These are phyloP conservation scores for Molossus alvarezi DNA, from an alignment of 2,797 vertebrate genomes.

Conservation along the genomic window DNA sequence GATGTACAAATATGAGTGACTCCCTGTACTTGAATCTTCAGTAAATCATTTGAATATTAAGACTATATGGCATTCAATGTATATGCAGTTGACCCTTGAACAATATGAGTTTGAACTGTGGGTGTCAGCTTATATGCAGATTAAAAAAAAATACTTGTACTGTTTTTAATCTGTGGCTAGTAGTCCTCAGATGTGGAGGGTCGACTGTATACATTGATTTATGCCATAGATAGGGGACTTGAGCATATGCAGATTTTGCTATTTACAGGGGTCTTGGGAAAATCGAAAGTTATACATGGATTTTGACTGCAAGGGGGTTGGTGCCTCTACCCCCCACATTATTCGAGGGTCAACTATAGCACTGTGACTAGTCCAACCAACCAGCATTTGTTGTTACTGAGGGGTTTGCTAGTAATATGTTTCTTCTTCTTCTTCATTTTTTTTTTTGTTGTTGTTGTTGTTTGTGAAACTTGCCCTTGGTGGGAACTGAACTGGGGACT, in stretches of 20 bases:
- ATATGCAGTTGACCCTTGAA: not conserved
- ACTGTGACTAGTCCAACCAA: not conserved
- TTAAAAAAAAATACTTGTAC: not conserved
- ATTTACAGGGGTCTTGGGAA: not conserved
- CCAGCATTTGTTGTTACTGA: not conserved
- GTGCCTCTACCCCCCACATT: not conserved
- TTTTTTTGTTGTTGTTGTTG: too few species aligned
- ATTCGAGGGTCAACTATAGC: not conserved
- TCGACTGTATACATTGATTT: not conserved
- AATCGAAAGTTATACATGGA: not conserved
- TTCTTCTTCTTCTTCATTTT: not conserved
- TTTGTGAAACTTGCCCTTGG: too few species aligned
- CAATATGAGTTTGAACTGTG: not conserved
- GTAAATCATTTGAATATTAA: not conserved
- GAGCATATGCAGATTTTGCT: not conserved
- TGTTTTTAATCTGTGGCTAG: not conserved
- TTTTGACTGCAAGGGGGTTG: not conserved
- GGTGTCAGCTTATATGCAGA: not conserved
- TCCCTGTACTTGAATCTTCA: not conserved
- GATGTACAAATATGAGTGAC: not conserved
- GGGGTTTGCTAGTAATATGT: not conserved
- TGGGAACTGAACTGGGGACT: too few species aligned
- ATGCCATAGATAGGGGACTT: not conserved
- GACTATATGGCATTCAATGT: not conserved
- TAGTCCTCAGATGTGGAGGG: not conserved